phyloP scores from a whole-genome alignment of 2,113 vertebrate genomes.

The Sinocyclocheilus rhinocerous region DNA sequence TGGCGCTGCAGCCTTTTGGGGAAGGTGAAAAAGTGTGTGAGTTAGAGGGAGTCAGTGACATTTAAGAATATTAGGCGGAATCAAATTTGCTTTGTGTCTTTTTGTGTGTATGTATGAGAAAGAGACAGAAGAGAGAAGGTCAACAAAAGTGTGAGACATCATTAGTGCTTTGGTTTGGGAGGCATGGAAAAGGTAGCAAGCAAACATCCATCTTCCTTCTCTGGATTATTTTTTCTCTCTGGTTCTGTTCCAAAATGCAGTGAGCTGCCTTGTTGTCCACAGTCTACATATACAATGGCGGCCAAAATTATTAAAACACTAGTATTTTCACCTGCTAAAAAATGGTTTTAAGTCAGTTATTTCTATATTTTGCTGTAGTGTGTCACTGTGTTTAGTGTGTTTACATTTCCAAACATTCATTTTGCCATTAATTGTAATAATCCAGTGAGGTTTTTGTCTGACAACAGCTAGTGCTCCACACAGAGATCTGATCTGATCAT shows the following conservation, averaged over 20 bases:
- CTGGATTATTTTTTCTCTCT: not conserved
- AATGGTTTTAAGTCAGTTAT: too few relatives aligned
- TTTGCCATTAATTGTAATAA: too few relatives aligned
- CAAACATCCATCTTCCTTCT: not conserved
- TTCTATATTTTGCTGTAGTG: too few relatives aligned
- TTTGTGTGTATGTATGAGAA: not conserved
- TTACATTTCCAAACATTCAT: too few relatives aligned
- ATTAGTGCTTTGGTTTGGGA: not conserved
- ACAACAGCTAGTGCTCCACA: too few relatives aligned
- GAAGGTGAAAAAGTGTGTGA: not conserved
- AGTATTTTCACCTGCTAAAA: too few relatives aligned
- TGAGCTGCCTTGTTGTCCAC: not conserved
- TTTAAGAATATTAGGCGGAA: conserved; percentile 29
- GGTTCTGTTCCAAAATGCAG: not conserved
- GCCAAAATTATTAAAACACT: too few relatives aligned
- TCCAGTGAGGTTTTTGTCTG: too few relatives aligned
- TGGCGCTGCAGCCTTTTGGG: not conserved
- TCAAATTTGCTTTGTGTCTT: conserved; percentile 20
- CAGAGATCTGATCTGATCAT: too few relatives aligned
- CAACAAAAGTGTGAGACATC: conserved; percentile 26
- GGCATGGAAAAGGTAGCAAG: conserved; percentile 19
- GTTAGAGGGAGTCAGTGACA: conserved; percentile 19
- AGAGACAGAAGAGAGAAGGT: conserved; percentile 30
- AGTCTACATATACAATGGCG: not conserved
- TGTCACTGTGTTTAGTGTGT: too few relatives aligned